These are phyloP conservation scores for Datnioides undecimradiatus DNA, from an alignment of 2,113 vertebrate species.

Conservation along the genomic window DNA sequence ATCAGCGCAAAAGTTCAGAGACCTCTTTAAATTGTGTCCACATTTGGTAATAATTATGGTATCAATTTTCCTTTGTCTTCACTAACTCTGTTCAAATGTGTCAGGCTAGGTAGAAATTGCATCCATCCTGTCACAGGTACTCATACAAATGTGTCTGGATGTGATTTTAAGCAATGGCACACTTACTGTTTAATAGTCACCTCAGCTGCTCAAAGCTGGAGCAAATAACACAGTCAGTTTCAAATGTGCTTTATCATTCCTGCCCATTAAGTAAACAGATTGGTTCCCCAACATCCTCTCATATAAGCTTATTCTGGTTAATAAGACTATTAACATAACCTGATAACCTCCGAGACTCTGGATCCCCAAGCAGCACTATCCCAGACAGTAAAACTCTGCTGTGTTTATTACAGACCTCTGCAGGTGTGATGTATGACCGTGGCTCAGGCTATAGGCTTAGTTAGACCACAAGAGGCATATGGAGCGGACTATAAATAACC, in stretches of 20 bases:
- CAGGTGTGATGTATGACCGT: conserved; percentile 36
- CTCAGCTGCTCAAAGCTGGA: neutral
- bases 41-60: conserved; percentile 1
- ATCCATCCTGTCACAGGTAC: neutral
- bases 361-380: conserved; percentile 6
- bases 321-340: conserved; percentile 2
- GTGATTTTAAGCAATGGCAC: neutral
- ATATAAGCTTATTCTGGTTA: neutral
- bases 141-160: conserved; percentile 4
- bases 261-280: neutral
- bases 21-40: too few species aligned
- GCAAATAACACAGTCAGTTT: neutral
- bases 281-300: too few species aligned
- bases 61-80: neutral
- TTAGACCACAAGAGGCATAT: conserved; percentile 30
- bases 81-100: neutral
- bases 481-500: conserved; percentile 51
- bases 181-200: neutral
- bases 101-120: neutral
- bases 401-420: conserved; percentile 11
- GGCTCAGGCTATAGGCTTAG: conserved; percentile 1
- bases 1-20: too few species aligned
- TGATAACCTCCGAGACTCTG: conserved; percentile 6
- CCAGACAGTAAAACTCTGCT: neutral
- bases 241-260: neutral